These are phyloP conservation scores for Accipiter cooperii DNA, from an alignment of 2,113 vertebrate genomes.

Conservation along the genomic window DNA sequence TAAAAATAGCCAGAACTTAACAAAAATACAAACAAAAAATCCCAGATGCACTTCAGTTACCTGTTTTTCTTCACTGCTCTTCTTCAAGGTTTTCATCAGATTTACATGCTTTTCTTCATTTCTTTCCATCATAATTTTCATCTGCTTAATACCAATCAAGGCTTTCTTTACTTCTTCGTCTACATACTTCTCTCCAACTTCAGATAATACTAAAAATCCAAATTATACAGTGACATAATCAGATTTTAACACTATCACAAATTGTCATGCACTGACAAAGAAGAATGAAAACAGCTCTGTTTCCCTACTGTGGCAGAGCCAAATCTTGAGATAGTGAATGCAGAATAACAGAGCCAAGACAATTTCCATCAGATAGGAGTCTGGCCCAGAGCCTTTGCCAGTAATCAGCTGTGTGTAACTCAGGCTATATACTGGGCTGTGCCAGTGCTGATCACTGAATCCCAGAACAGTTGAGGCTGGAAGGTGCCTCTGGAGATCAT, in stretches of 20 bases:
- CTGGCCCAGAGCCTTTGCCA: not conserved
- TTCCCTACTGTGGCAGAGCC: not conserved
- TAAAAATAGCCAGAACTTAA: not conserved
- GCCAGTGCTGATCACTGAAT: not conserved
- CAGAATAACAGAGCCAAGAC: not conserved
- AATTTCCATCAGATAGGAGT: not conserved
- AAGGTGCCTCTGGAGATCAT: not conserved
- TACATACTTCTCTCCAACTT: constrained; percentile 75
- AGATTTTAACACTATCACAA: not conserved
- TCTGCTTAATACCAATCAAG: constrained; percentile 85
- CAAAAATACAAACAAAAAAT: not conserved
- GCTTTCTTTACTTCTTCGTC: constrained; percentile 82
- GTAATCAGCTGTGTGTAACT: not conserved
- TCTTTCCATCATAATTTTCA: constrained; percentile 86
- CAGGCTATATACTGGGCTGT: not conserved
- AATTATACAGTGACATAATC: not conserved
- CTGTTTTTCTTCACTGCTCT: constrained; percentile 85
- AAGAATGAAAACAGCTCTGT: not conserved
- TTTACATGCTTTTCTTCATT: constrained; percentile 82
- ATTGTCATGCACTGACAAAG: not conserved
- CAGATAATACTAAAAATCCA: constrained; percentile 74
- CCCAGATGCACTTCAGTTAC: constrained; percentile 52
- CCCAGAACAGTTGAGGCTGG: not conserved
- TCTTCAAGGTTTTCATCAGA: constrained; percentile 83
- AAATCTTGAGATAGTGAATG: not conserved